Base-by-base conservation (phyloP, 2,113 vertebrate genomes). In the Bos javanicus region DNA sequence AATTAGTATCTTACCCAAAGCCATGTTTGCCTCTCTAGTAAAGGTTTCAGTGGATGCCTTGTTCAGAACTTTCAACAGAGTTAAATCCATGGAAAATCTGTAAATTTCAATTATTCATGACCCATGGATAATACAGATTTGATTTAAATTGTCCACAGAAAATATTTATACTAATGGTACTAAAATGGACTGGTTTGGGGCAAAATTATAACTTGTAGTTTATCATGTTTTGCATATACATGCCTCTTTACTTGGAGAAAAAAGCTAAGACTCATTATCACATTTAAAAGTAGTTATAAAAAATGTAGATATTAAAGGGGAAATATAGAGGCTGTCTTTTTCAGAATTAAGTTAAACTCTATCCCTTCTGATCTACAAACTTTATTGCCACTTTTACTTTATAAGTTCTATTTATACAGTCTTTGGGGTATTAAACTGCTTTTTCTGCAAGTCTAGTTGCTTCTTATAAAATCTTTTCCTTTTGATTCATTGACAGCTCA, bases 341-440 rank as follows among this genome's bases (percentile, higher is more conserved):
- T 97, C 74, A 17, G 30, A 98, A 98, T 95, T 95, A 87, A 96
- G 87, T 98, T 98, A 98, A 98, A 98, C 90, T 97, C 36, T 96
- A 54, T 95, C 62, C 59, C 90, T 98, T 80, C 97, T 95, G 84
- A 96, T 96, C 95, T 97, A 92, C 88, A 96, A 98, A 98, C 84
- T 97, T 99, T 98, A 98, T 98, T 98, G 97, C 94, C 95, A 98
- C 98, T 98, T 98, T 98, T 98, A 98, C 95, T 98, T 98, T 97
- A 90, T 96, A 98, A 98, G 82, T 98, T 98, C 93, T 97, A 95
- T 98, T 98, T 98, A 98, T 98, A 98, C 91, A 98, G 96, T 98
- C 98, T 98, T 99, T 96, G 98, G 98, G 98, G 98, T 97, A 97
- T 97, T 97, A 98, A 98, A 98, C 97, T 99, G 97, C 98, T 99